Conservation (phyloP, 2,113 vertebrate genomes). For the Pygoscelis antarcticus region DNA sequence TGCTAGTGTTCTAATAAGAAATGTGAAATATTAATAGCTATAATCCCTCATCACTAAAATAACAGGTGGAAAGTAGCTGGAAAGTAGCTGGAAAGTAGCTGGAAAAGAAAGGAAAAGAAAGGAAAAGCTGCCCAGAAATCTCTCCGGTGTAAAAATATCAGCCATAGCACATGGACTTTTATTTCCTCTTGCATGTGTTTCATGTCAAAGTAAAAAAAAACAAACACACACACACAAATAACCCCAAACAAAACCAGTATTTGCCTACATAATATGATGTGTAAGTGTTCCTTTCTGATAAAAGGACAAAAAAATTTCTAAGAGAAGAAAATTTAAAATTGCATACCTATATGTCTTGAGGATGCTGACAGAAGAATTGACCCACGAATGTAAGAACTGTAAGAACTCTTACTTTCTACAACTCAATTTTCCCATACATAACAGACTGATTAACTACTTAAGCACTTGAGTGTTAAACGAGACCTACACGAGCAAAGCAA, state of each 20-base stretch:
- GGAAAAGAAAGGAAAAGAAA: background rate
- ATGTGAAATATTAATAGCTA: background rate
- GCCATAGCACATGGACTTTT: background rate
- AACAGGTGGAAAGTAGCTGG: background rate
- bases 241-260: background rate
- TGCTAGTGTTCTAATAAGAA: background rate
- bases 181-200: background rate
- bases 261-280: background rate
- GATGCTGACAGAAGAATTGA: background rate
- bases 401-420: background rate
- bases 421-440: background rate
- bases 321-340: background rate
- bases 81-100: background rate
- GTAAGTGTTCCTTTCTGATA: background rate
- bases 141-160: background rate
- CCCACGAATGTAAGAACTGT: background rate
- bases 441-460: background rate
- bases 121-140: background rate
- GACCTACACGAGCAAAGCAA: background rate
- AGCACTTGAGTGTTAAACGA: background rate
- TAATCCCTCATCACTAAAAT: background rate
- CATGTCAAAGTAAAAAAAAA: background rate
- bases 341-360: background rate
- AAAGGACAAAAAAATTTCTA: background rate
- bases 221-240: background rate